These are phyloP conservation scores for Malthinus seriepunctatus DNA, from an alignment of 2,888 invertebrate genomes.

Conservation along the genomic window DNA sequence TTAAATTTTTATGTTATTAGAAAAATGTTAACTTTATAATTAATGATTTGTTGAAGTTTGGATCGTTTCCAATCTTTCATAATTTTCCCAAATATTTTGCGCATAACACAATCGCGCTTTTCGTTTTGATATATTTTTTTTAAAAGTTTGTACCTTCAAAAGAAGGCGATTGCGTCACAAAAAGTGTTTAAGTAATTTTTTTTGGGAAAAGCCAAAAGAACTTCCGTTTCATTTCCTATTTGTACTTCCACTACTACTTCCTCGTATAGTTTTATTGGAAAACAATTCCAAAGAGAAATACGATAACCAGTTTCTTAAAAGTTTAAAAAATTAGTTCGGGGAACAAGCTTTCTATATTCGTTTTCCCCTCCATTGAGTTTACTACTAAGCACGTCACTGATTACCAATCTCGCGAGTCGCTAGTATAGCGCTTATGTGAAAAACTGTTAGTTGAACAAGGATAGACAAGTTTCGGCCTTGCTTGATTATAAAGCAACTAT, in stretches of 20 bases:
- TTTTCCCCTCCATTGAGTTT: conserved; percentile 18
- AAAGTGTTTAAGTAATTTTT: no score
- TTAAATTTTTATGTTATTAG: no score
- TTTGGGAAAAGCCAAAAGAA: conserved; percentile 7
- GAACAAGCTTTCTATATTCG: conserved; percentile 32
- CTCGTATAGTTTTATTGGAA: background rate
- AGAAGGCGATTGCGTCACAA: no score
- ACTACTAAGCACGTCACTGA: conserved; percentile 34
- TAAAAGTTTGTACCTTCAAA: no score
- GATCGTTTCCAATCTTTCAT: no score
- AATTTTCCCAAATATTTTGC: no score
- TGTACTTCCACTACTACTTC: conserved; percentile 14
- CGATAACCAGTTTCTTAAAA: conserved; percentile 19
- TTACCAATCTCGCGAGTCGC: conserved; percentile 33
- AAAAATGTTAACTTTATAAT: no score
- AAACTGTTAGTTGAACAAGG: conserved; percentile 12
- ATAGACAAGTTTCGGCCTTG: conserved; percentile 34
- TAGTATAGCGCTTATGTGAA: background rate
- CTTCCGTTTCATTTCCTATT: conserved; percentile 20
- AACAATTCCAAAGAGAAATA: conserved; percentile 10
- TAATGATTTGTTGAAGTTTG: no score
- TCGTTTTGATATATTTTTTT: no score
- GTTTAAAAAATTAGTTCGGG: conserved; percentile 33
- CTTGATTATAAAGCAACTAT: conserved; percentile 40
- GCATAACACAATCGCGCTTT: no score